Percentiles rank a stretch among this genome's conserved stretches.
These are phyloP conservation scores for Montipora sp. DNA, from an alignment of 64 coral and sea anemone species.

Conservation along the genomic window DNA sequence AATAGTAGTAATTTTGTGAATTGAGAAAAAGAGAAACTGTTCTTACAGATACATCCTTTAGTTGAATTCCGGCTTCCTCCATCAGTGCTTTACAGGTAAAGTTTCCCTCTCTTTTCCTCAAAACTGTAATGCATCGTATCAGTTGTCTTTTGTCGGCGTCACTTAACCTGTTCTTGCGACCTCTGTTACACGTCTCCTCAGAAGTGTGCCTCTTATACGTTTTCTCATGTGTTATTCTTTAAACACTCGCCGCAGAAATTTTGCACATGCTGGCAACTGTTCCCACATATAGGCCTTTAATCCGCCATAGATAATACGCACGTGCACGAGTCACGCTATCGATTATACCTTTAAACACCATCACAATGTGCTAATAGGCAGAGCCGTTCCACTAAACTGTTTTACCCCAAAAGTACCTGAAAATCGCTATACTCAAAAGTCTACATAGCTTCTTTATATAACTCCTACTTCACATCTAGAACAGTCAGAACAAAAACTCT, in stretches of 20 bases:
- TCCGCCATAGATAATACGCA: conserved; percentile 29
- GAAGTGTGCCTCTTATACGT: conserved; percentile 13
- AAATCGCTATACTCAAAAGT: no score
- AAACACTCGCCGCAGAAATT: conserved; percentile 42
- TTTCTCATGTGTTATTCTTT: conserved; percentile 32
- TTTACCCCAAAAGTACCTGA: no score
- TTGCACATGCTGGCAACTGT: conserved; percentile 26
- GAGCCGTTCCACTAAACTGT: no score
- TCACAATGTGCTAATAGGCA: no score
- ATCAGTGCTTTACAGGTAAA: not conserved
- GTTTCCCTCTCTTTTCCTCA: not conserved
- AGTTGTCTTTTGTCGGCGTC: not conserved
- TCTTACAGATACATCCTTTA: not conserved
- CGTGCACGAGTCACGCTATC: conserved; percentile 16
- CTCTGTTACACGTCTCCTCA: not conserved
- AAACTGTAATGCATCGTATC: conserved; percentile 9
- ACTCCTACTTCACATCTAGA: not conserved
- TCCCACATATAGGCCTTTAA: conserved; percentile 45
- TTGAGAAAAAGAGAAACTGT: not conserved
- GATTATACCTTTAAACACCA: no score
- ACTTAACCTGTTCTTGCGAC: conserved; percentile 2
- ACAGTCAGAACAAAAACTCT: not conserved
- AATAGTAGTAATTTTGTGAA: conserved; percentile 24
- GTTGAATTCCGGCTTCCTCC: not conserved
- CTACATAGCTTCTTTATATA: not conserved